Base-by-base conservation (phyloP, 2,888 invertebrate genomes). In the Sturmia bella region DNA sequence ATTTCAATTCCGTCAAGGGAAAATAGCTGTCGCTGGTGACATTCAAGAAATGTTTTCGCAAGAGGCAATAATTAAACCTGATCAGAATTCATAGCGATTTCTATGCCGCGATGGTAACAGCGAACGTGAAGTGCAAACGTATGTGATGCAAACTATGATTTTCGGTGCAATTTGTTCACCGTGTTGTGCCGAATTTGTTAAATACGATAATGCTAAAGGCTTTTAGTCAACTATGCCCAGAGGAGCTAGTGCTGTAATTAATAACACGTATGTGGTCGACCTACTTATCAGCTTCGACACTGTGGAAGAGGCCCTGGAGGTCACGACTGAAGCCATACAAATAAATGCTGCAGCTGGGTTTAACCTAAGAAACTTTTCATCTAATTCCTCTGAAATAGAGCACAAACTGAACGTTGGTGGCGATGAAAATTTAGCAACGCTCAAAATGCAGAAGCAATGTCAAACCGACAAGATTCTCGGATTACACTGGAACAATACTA, bases 1-100 rank as follows among this genome's bases (percentile, higher is more conserved):
- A 4, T 80, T 87, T 69, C 85, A 87, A 9, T 88, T 87, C 61
- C 79, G 87, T 32, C 85, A 86, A 73, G 80, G 82, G n/a, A n/a
- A n/a, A n/a, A n/a, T n/a, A n/a, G n/a, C n/a, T n/a, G n/a, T n/a
- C n/a, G n/a, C n/a, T n/a, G n/a, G n/a, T n/a, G n/a, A n/a, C n/a
- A n/a, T n/a, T n/a, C n/a, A n/a, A n/a, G n/a, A n/a, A n/a, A n/a
- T n/a, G n/a, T n/a, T n/a, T n/a, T n/a, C n/a, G n/a, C n/a, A n/a
- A n/a, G n/a, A n/a, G n/a, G n/a, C n/a, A n/a, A n/a, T n/a, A n/a
- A n/a, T n/a, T n/a, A n/a, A n/a, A n/a, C n/a, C n/a, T n/a, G n/a
- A n/a, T n/a, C n/a, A n/a, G n/a, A n/a, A n/a, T n/a, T n/a, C n/a
- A n/a, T n/a, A n/a, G n/a, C n/a, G n/a, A n/a, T n/a, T n/a, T n/a